Base-by-base conservation (phyloP, 2,797 vertebrate species). In the Protonibea diacanthus region DNA sequence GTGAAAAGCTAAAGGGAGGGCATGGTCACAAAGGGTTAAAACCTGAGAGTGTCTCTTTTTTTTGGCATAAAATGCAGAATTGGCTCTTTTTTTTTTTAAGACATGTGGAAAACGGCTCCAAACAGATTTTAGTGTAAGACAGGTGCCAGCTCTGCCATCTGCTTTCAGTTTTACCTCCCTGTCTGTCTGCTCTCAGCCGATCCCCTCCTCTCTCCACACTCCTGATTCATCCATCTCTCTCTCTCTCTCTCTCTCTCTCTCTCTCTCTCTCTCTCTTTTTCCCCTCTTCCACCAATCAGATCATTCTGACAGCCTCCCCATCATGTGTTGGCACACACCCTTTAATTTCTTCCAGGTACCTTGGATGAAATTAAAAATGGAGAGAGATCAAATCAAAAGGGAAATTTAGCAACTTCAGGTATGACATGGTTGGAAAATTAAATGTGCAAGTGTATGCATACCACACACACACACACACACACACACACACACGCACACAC, bases 141-240 rank as follows among this genome's bases (percentile, higher is more conserved):
- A 94, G 94, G 93, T 95, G 95, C 95, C 95, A 96, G 91, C 90
- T 92, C 85, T 74, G 92, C 95, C 95, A 96, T 96, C 95, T 96
- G 95, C 92, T 96, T 95, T 92, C 91, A 91, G 89, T 95, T 94
- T 93, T 89, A 93, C 91, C 92, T 92, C 93, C 91, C 87, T 89
- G 85, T 87, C 92, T 88, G 84, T 87, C 91, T 89, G 88, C 86
- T 86, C 82, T 73, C 86, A 72, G 78, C 83, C 78, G 59, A 80
- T 84, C 75, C 71, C 86, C 70, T 79, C 75, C 81, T 65, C 74
- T 60, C 71, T 53, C 62, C 15, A 40, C 78, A 55, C 48, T 80
- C 78, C 82, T 33, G 58, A 55, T 85, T 83, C 86, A 89, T 90
- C 88, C 84, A 71, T 83, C 85, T 57, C 61, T 83, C 80, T 64